Conservation (phyloP, 2,888 invertebrate species). For the Lissonota sp. region DNA sequence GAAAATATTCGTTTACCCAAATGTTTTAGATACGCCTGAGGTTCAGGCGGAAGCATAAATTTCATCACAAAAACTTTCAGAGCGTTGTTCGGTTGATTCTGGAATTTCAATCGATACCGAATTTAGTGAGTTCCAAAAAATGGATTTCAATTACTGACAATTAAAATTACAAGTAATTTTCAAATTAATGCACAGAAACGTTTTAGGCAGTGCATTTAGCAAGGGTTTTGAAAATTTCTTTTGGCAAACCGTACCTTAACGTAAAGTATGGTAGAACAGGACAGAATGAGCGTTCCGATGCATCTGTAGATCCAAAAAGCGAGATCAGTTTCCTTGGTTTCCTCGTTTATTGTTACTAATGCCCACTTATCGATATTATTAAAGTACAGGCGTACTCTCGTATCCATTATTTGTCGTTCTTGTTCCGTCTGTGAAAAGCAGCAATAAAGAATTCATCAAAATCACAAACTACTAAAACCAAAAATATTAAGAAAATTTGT, state of each 20-base stretch:
- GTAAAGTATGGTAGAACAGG: conserved; percentile 77
- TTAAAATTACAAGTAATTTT: too few species aligned
- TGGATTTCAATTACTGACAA: too few species aligned
- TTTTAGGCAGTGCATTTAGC: too few species aligned
- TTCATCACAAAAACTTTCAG: conserved; percentile 75
- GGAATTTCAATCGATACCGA: conserved; percentile 43
- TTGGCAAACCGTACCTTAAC: conserved; percentile 71
- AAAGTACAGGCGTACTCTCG: conserved; percentile 75
- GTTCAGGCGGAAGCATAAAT: conserved; percentile 75
- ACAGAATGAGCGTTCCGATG: conserved; percentile 78
- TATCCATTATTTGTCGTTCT: conserved; percentile 71
- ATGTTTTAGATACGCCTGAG: conserved; percentile 68
- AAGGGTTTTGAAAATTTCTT: too few species aligned
- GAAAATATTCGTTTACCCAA: conserved; percentile 79
- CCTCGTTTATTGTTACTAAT: conserved; percentile 75
- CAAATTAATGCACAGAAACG: too few species aligned
- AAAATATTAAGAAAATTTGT: not conserved
- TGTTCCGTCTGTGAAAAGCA: conserved; percentile 67
- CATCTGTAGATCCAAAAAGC: conserved; percentile 79
- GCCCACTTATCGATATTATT: conserved; percentile 81
- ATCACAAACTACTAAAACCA: not conserved
- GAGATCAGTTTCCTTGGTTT: conserved; percentile 75
- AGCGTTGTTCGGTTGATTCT: conserved; percentile 80
- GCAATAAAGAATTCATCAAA: not conserved
- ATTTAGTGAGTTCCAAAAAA: too few species aligned